These are phyloP conservation scores for Istiophorus platypterus DNA, from an alignment of 2,113 vertebrate species.

Conservation along the genomic window DNA sequence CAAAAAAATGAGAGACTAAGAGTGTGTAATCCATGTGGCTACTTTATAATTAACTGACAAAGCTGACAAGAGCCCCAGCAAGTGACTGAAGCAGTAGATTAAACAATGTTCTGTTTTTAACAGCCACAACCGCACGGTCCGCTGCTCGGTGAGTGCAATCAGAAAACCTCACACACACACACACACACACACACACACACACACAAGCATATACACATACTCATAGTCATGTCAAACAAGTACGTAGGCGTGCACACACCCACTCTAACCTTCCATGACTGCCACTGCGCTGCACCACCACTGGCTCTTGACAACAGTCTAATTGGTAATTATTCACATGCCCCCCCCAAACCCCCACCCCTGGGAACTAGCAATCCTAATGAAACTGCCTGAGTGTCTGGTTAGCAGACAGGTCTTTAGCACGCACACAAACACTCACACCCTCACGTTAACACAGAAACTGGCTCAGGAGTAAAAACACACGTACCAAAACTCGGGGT, in stretches of 20 bases:
- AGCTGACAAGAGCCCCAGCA: conserved; percentile 82
- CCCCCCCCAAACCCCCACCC: no score
- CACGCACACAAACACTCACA: neutral
- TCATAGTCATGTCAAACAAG: conserved; percentile 59
- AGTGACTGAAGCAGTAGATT: conserved; percentile 80
- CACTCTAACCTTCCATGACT: conserved; percentile 51
- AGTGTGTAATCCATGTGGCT: conserved; percentile 60
- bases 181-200: conserved; percentile 27
- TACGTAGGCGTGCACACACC: conserved; percentile 35
- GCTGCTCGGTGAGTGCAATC: conserved; percentile 79
- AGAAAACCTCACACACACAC: conserved; percentile 39
- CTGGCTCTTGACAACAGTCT: conserved; percentile 74
- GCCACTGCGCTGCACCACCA: conserved; percentile 46
- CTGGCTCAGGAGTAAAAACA: neutral
- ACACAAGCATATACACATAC: conserved; percentile 25
- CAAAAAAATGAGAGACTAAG: conserved; percentile 1
- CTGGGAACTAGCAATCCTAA: conserved; percentile 70
- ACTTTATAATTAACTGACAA: conserved; percentile 89
- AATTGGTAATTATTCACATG: conserved; percentile 84
- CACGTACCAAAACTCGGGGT: neutral
- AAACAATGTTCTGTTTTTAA: conserved; percentile 83
- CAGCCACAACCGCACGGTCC: conserved; percentile 78
- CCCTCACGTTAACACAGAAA: neutral
- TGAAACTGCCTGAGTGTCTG: conserved; percentile 73
- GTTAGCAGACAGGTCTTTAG: conserved; percentile 64